Conservation (phyloP, 2,113 vertebrate species). For the Callionymus lyra region DNA sequence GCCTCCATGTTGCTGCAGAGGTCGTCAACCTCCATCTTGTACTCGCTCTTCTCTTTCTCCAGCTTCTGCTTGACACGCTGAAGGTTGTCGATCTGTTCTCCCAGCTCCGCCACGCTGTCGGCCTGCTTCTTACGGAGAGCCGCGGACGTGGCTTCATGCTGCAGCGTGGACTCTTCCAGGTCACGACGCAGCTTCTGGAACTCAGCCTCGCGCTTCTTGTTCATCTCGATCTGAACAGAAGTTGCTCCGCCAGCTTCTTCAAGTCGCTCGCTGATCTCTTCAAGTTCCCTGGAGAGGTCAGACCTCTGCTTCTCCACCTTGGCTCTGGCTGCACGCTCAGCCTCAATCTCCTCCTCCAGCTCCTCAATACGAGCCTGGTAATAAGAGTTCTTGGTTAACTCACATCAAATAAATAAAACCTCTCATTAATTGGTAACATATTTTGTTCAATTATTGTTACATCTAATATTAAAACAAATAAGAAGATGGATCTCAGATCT, state of each 20-base stretch:
- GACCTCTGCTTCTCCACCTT: conserved; percentile 80
- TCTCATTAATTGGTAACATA: neutral
- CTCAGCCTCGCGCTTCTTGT: conserved; percentile 86
- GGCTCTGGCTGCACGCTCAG: conserved; percentile 73
- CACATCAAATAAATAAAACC: neutral
- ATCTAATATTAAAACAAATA: conserved; percentile 1
- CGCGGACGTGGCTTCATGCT: conserved; percentile 79
- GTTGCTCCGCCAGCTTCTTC: conserved; percentile 87
- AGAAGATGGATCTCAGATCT: too few species aligned
- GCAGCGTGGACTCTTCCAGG: conserved; percentile 78
- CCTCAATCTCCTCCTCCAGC: conserved; percentile 84
- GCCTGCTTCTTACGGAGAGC: conserved; percentile 79
- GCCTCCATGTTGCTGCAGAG: conserved; percentile 77
- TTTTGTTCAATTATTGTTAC: too few species aligned
- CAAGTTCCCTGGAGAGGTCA: conserved; percentile 79
- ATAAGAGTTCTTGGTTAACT: neutral
- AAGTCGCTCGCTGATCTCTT: conserved; percentile 78
- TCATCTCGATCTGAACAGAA: conserved; percentile 80
- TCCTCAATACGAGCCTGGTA: conserved; percentile 63
- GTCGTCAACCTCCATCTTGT: conserved; percentile 89
- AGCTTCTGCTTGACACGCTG: conserved; percentile 88
- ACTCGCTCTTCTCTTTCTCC: conserved; percentile 90
- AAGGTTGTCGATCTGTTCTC: conserved; percentile 87
- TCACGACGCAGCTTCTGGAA: conserved; percentile 78
- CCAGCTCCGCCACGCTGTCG: conserved; percentile 79